phyloP scores from a whole-genome alignment of 2,113 vertebrate species.

The Amazona vittata region DNA sequence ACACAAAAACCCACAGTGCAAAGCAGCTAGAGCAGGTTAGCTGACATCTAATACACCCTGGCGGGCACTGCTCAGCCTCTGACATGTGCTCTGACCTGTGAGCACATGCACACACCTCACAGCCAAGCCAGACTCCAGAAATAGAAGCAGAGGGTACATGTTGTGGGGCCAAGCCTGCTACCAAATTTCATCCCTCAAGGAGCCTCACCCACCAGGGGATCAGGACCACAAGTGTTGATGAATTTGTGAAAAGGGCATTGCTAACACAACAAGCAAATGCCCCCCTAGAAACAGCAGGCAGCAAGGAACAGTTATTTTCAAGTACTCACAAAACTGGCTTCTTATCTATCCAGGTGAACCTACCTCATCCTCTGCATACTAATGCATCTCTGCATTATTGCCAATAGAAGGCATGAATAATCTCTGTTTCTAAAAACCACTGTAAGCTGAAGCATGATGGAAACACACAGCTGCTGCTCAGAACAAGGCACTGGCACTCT shows the following conservation, averaged over 20 bases:
- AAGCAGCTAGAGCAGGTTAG: neutral
- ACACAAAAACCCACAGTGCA: neutral
- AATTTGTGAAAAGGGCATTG: neutral
- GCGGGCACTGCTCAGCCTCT: neutral
- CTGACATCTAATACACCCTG: neutral
- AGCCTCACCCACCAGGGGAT: neutral
- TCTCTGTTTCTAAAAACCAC: neutral
- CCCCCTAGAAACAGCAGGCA: neutral
- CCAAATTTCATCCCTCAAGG: neutral
- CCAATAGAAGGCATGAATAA: neutral
- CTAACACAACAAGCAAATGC: neutral
- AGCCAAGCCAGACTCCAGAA: neutral
- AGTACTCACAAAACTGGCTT: neutral
- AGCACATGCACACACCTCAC: neutral
- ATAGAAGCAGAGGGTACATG: neutral
- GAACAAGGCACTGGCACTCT: neutral
- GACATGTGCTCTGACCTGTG: rapidly evolving
- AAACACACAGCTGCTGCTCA: neutral
- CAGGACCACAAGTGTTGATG: neutral
- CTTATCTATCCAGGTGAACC: neutral
- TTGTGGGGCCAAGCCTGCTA: neutral
- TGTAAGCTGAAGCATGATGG: neutral
- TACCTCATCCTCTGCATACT: neutral
- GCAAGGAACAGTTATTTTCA: neutral
- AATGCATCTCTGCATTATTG: rapidly evolving